Conservation (phyloP, 92 coral and sea anemone species). For the Epizoanthus fatuus region DNA sequence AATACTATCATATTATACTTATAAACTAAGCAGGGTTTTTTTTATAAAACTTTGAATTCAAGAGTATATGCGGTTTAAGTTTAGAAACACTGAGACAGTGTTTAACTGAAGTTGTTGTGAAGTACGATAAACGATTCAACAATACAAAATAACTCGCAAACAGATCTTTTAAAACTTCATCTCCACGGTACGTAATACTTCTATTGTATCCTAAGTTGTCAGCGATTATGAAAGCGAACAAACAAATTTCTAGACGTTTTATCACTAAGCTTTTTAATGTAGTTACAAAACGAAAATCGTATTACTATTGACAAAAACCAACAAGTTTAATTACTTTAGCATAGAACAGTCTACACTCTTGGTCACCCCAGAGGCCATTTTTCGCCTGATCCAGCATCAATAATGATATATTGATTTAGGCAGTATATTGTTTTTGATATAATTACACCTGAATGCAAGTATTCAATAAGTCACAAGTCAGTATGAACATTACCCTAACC, state of each 20-base stretch:
- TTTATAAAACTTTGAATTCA: neutral
- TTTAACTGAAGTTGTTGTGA: constrained; percentile 18
- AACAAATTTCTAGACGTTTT: neutral
- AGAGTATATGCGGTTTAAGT: neutral
- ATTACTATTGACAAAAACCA: constrained; percentile 11
- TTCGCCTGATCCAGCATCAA: constrained; percentile 5
- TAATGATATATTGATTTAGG: constrained; percentile 53
- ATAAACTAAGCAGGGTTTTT: neutral
- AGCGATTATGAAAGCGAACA: neutral
- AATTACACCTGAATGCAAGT: constrained; percentile 15
- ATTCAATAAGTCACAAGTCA: constrained; percentile 5
- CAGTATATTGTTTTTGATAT: constrained; percentile 5
- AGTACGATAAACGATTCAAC: neutral
- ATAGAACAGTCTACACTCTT: constrained; percentile 19
- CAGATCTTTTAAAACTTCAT: neutral
- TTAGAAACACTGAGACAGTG: neutral
- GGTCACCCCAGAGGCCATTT: constrained; percentile 18
- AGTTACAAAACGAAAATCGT: constrained; percentile 1
- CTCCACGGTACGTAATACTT: neutral
- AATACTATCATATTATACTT: neutral
- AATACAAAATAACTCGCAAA: neutral
- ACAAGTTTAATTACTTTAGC: constrained; percentile 32
- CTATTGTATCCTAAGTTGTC: constrained; percentile 7
- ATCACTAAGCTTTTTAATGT: constrained; percentile 17
- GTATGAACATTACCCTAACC: too few relatives aligned